These are phyloP conservation scores for Dromaius novaehollandiae DNA, from an alignment of 2,113 vertebrate species.

Conservation along the genomic window DNA sequence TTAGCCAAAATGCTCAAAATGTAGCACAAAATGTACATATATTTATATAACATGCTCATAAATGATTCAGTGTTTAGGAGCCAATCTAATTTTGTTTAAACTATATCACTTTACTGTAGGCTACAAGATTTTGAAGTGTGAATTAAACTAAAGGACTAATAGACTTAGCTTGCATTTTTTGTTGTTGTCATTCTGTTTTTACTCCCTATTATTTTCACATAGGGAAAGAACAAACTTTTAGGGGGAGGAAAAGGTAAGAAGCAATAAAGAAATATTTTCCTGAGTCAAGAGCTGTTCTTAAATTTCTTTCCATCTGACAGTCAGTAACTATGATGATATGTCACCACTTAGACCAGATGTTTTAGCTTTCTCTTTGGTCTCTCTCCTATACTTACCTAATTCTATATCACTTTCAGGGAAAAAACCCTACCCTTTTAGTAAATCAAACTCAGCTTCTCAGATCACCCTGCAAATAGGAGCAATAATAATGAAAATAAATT, in stretches of 20 bases:
- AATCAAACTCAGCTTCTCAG: background rate
- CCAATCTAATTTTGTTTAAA: conserved; percentile 72
- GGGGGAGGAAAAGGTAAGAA: background rate
- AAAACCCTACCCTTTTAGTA: background rate
- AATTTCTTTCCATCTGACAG: background rate
- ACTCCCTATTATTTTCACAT: background rate
- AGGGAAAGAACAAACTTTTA: background rate
- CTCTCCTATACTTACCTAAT: background rate
- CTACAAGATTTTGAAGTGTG: conserved; percentile 26
- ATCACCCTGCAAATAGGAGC: background rate
- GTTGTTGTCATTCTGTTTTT: background rate
- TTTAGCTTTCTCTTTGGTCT: background rate
- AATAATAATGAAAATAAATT: background rate
- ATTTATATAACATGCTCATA: conserved; percentile 66
- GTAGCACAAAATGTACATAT: conserved; percentile 69
- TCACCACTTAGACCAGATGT: background rate
- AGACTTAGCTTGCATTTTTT: background rate
- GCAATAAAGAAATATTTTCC: background rate
- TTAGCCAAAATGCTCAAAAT: conserved; percentile 53
- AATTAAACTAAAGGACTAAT: conserved; percentile 24
- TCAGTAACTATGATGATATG: background rate
- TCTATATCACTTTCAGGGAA: background rate
- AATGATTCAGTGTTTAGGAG: conserved; percentile 75
- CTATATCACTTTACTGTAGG: conserved; percentile 46
- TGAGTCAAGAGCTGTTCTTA: background rate